Evolutionary conservation across 2,888 invertebrate genomes (phyloP), one percentile per base, ranked within the genome.

Genomic region (Tetheella fluctuosa): DNA sequence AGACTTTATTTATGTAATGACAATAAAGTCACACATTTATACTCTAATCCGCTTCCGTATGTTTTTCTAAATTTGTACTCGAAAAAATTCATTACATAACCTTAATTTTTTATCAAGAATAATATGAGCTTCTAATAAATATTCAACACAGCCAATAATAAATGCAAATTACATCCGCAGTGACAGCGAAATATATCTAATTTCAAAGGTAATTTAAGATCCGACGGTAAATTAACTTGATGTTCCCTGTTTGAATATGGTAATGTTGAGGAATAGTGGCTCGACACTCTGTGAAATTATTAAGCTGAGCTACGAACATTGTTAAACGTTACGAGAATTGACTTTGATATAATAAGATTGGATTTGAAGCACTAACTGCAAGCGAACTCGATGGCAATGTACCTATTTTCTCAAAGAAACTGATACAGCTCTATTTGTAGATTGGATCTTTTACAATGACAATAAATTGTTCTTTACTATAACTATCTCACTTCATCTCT

Each of bases 141-240:
- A 86, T 84, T 84, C 83, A 82, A 73, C 69, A 68, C 72, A 70
- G 64, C 73, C 75, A 78, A 83, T 80, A 83, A 81, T 77, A 80
- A 82, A 86, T 85, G 83, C 74, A 80, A 86, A 85, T 85, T 79
- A 82, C 79, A 81, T 79, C 79, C 81, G 77, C 73, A 77, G 73
- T 79, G 81, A 82, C 81, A 78, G 73, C 76, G 80, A 78, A 84
- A 83, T 84, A 83, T 82, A 83, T 84, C 82, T 86, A 82, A 86
- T 84, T 83, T 82, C 79, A 79, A 75, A 80, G 79, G 77, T 84
- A 82, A 84, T 83, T 80, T 80, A 80, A 81, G 84, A 79, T 75
- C 73, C 70, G 70, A 72, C 77, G 72, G 76, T 81, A 84, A 81
- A 83, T 84, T 83, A 78, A 79, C 80, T 80, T 76, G 79, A 80